Base-by-base conservation (phyloP, 1,140 invertebrate genomes). In the Nebria ingens region DNA sequence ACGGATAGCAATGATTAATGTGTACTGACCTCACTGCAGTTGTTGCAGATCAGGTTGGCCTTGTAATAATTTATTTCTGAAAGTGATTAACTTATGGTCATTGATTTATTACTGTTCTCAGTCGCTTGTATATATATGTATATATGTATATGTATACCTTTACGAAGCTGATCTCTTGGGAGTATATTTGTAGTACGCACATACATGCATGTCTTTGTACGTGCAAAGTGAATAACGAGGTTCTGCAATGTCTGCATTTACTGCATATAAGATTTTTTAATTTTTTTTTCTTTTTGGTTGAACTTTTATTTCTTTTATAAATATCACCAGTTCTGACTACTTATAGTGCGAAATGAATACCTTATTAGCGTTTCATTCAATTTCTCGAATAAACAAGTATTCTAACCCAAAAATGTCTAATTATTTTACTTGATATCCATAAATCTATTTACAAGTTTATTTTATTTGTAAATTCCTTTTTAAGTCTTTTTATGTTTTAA, bases 11-110 rank as follows among this genome's bases (percentile, higher is more conserved):
- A 45, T 45, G 40, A 45, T 45, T 45, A 45, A 45, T 45, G 40
- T 17, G 17, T 45, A 45, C 40, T 45, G 40, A 45, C 40, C 40
- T 45, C 40, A 45, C 40, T 45, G 40, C 17, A 45, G 40, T 45
- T 45, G 40, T 45, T 45, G 40, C 40, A 45, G 40, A 45, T 45
- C 40, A 45, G 40, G 40, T 45, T 45, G 40, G 40, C 40, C 40
- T 45, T 45, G 40, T 45, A 45, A 45, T 45, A 45, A 45, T 45
- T 45, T 45, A 45, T 45, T 45, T 45, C 40, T 45, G 40, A 45
- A 45, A 45, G 40, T 45, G 40, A 45, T 45, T 45, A 45, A 45
- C 40, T 45, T 45, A 45, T 45, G 40, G 40, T 45, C 40, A 45
- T 45, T 45, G 40, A 45, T 45, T 45, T 45, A 45, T 45, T 17